Evolutionary conservation across 92 coral and sea anemone species (phyloP), one percentile per base, ranked within the genome.

Genomic region (Galaxea fascicularis): DNA sequence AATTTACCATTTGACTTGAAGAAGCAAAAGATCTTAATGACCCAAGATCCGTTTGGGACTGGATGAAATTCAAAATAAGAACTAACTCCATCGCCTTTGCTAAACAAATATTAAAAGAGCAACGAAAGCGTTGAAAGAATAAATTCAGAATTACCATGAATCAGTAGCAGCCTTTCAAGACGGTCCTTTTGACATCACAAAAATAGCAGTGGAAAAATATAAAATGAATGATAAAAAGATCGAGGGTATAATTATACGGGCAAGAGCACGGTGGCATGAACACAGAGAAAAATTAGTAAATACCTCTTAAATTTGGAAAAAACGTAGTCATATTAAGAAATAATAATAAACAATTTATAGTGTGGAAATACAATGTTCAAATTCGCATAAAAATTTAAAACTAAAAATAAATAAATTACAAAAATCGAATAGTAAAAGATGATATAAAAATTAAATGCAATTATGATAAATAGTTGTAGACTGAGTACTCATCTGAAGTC

Each of bases 121-220:
- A 46, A 71, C 57, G 57, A 25, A 71, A 71, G 21, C 57, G 30
- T 24, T n/a, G n/a, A 46, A 45, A 65, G 60, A 78, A 44, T n/a
- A n/a, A n/a, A n/a, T n/a, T n/a, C n/a, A n/a, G n/a, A n/a, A n/a
- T n/a, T n/a, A n/a, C n/a, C n/a, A n/a, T n/a, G 71, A 78, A 66
- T 78, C 84, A n/a, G n/a, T n/a, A 71, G 84, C 66, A 65, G 60
- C 57, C 60, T 79, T 49, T 56, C 52, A 79, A 78, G 71, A 78
- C n/a, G 39, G 64, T 27, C 59, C 83, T 46, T 78, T 73, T 29
- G 73, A 78, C 68, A 69, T 0, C 13, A 63, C 83, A 44, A 31
- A 58, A 63, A 53, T 62, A 78, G n/a, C 18, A 54, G 64, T 78
- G 83, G 83, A 17, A 78, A 78, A 51, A 54, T 35, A 44, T 17